These are phyloP conservation scores for Pristionchus arcanus DNA, from an alignment of 2,888 invertebrate species.

Conservation along the genomic window DNA sequence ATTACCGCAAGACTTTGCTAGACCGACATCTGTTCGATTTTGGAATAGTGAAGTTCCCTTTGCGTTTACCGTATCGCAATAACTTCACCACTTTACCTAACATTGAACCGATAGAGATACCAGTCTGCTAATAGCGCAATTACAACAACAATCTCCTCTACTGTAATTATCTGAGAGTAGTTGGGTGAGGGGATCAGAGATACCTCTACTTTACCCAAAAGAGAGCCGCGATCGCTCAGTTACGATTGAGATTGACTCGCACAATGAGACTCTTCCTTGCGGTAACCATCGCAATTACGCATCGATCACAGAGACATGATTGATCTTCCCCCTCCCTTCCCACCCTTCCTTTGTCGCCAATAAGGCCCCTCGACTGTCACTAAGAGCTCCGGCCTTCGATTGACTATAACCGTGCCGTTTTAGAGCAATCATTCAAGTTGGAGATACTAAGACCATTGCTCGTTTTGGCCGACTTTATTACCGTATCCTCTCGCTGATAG, in stretches of 20 bases:
- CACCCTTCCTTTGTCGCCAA: constrained; percentile 4
- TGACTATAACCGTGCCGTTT: background rate
- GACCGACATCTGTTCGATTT: no score
- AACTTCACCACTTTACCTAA: constrained; percentile 4
- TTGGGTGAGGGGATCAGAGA: constrained; percentile 30
- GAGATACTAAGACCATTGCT: background rate
- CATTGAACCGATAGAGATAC: constrained; percentile 47
- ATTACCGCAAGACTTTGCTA: no score
- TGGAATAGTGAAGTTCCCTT: no score
- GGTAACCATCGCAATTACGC: constrained; percentile 46
- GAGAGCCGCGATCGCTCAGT: constrained; percentile 22
- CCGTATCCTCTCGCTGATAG: constrained; percentile 28
- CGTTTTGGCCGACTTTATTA: constrained; percentile 14
- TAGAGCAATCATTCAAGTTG: background rate
- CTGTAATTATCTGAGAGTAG: constrained; percentile 43
- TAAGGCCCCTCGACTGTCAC: constrained; percentile 36
- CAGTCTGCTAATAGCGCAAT: constrained; percentile 48
- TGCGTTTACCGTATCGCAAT: background rate
- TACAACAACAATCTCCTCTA: constrained; percentile 13
- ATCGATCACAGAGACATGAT: constrained; percentile 41
- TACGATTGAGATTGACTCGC: constrained; percentile 14
- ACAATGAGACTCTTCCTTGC: constrained; percentile 35
- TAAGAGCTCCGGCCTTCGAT: constrained; percentile 16
- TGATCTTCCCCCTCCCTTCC: background rate
- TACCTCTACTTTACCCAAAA: constrained; percentile 9